Percentiles rank a stretch among this genome's conserved stretches.
Conservation (phyloP, 2,113 vertebrate species). For the Asarcornis scutulata region DNA sequence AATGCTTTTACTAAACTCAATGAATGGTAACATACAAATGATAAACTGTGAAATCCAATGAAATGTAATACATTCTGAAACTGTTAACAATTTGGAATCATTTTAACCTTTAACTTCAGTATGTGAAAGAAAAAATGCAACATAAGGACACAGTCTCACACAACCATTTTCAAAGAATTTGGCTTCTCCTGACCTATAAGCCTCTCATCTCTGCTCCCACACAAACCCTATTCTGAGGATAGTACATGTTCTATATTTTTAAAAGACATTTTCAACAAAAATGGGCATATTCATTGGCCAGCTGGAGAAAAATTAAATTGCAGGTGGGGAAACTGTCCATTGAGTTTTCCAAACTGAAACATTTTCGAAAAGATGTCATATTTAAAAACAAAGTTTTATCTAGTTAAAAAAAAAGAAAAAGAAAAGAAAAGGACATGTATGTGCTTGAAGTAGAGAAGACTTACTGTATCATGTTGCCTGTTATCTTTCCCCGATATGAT, state of each 20-base stretch:
- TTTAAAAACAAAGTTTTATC: constrained; percentile 38
- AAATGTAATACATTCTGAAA: background rate
- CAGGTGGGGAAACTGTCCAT: constrained; percentile 14
- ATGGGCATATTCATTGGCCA: background rate
- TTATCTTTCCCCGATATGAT: constrained; percentile 93
- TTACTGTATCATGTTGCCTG: constrained; percentile 89
- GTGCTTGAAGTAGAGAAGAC: constrained; percentile 69
- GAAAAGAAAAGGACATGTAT: background rate
- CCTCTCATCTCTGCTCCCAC: background rate
- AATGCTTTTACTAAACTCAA: background rate
- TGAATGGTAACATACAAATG: background rate
- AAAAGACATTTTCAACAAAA: constrained; percentile 12
- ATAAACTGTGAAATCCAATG: background rate
- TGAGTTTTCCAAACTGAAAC: background rate
- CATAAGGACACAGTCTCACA: background rate
- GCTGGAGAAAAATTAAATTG: constrained; percentile 14
- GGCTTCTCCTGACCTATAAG: background rate
- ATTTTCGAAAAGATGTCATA: background rate
- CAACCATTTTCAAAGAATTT: background rate
- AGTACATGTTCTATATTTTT: background rate
- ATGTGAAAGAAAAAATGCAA: background rate
- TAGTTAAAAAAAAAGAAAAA: background rate
- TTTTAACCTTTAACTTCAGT: constrained; percentile 1
- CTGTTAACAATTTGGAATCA: background rate
- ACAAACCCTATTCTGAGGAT: background rate